phyloP scores from a whole-genome alignment of 2,113 vertebrate species.

The Sylvicapra grimmia region DNA sequence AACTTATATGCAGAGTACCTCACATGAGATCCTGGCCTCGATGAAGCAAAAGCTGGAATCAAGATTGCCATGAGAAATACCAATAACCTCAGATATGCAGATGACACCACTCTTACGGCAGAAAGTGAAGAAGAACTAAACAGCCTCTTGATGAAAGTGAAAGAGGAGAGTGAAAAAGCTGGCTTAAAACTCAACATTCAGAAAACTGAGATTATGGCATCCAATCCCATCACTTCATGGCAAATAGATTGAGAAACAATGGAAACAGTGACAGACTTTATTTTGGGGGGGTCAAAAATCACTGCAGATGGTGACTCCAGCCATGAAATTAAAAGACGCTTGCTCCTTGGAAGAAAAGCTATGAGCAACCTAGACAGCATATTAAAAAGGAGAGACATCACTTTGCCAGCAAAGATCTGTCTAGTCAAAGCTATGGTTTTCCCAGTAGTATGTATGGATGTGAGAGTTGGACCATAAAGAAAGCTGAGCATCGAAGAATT shows the following conservation, averaged over 20 bases:
- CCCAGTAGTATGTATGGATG: neutral
- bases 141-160: neutral
- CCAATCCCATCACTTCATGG: neutral
- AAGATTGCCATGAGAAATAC: neutral
- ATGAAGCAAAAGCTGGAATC: too few relatives aligned
- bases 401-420: neutral
- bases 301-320: neutral
- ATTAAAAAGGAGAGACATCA: neutral
- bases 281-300: neutral
- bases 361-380: neutral
- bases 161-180: neutral
- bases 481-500: neutral
- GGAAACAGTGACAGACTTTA: neutral
- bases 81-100: neutral
- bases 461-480: neutral
- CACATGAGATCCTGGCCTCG: too few relatives aligned
- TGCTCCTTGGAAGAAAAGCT: neutral
- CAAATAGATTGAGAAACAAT: neutral
- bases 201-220: neutral
- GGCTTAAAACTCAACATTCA: neutral
- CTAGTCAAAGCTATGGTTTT: neutral
- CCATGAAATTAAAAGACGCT: neutral
- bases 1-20: too few relatives aligned
- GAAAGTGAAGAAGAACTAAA: neutral
- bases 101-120: neutral